These are phyloP conservation scores for Agapostemon virescens DNA, from an alignment of 2,888 invertebrate genomes.

Conservation along the genomic window DNA sequence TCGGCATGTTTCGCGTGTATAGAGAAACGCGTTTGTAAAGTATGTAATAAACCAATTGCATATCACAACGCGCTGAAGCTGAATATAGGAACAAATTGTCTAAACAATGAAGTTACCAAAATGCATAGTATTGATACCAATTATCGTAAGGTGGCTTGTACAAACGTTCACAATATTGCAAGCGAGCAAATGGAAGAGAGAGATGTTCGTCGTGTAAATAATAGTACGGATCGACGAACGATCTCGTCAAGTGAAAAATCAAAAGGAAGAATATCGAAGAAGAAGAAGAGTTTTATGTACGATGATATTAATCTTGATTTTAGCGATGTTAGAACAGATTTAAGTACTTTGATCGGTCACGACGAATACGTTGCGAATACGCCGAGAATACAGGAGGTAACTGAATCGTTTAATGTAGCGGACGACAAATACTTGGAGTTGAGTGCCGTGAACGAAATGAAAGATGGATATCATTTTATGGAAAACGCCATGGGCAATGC, in stretches of 20 bases:
- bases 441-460: constrained; percentile 32
- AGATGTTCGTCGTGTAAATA: constrained; percentile 55
- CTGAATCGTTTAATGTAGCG: constrained; percentile 23
- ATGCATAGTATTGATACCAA: constrained; percentile 44
- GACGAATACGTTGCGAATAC: constrained; percentile 37
- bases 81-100: constrained; percentile 39
- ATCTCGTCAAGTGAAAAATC: constrained; percentile 61
- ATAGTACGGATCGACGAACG: constrained; percentile 47
- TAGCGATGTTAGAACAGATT: constrained; percentile 25
- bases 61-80: constrained; percentile 20
- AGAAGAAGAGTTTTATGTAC: constrained; percentile 34
- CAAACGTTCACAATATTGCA: constrained; percentile 35
- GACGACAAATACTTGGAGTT: constrained; percentile 28
- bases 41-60: constrained; percentile 37
- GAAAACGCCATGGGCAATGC: constrained; percentile 21
- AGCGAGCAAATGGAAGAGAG: constrained; percentile 23
- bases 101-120: constrained; percentile 63
- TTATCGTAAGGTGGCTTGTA: constrained; percentile 34
- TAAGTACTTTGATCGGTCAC: constrained; percentile 34
- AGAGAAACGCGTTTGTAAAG: constrained; percentile 36
- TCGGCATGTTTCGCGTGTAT: constrained; percentile 35
- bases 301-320: constrained; percentile 44
- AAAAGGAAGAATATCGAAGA: constrained; percentile 36
- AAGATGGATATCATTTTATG: constrained; percentile 20
- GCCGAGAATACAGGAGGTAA: constrained; percentile 13